Evolutionary conservation across 2,888 invertebrate genomes (phyloP), one percentile per base, ranked within the genome.

Genomic region (Augochlorella aurata): DNA sequence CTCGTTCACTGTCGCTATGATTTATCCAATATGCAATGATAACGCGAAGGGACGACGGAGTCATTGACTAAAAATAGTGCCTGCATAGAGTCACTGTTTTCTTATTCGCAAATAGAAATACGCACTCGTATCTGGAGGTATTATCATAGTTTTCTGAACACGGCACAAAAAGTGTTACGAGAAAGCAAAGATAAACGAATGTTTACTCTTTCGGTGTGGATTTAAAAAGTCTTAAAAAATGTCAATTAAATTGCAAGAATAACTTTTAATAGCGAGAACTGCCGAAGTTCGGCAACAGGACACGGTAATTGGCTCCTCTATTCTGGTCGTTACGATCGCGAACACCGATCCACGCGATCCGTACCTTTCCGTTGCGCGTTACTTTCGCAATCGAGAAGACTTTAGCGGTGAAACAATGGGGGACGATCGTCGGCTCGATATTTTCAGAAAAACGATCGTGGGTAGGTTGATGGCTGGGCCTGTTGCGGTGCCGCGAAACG

Each of bases 381-480:
- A 61, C 49, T 70, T 69, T 74, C 79, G 81, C 67, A 72, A 74
- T 61, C 24, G 79, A 71, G 74, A 67, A 74, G 65, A 24, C 18
- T 50, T 49, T 10, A 21, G 47, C 8, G 21, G 29, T 12, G 70
- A 67, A 47, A 81, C 74, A 74, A 79, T 74, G 45, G 66, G 5
- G 44, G 58, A 54, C 70, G 54, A 73, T 68, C 24, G 58, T 50
- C 61, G 70, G 47, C 50, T 29, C 63, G 70, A 80, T 73, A 75
- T 58, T 70, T 78, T 54, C 50, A 63, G 75, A 52, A 65, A 77
- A 79, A 77, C n/a, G 74, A 61, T 50, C 52, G 67, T 70, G 77
- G 67, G 76, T 74, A 74, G 74, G 74, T 50, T 45, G 84, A 81
- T 69, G 24, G 58, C 50, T 24, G n/a, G 58, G 14, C 54, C 21